These are phyloP conservation scores for Sphaeramia orbicularis DNA, from an alignment of 2,797 vertebrate genomes.

Conservation along the genomic window DNA sequence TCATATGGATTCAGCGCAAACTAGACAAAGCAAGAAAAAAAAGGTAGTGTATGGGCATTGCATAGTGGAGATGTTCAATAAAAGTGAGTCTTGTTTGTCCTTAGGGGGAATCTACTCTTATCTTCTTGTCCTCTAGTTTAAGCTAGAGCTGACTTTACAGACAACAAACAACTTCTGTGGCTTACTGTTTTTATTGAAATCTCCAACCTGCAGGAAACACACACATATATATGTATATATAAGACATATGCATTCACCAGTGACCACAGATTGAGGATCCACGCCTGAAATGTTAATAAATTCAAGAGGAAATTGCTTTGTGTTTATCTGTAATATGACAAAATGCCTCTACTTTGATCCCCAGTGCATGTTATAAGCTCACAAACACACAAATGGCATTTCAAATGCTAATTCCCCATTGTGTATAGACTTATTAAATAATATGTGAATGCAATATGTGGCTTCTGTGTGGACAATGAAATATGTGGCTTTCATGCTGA, in stretches of 20 bases:
- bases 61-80: conserved; percentile 53
- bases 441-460: conserved; percentile 58
- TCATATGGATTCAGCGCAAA: conserved; percentile 56
- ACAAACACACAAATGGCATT: conserved; percentile 74
- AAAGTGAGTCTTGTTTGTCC: conserved; percentile 62
- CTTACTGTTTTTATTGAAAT: conserved; percentile 72
- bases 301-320: conserved; percentile 75
- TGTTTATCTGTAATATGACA: conserved; percentile 78
- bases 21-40: conserved; percentile 46
- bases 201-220: conserved; percentile 44
- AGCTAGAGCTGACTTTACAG: conserved; percentile 63
- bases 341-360: conserved; percentile 74
- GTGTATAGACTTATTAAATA: conserved; percentile 70
- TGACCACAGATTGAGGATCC: conserved; percentile 34
- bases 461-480: conserved; percentile 60
- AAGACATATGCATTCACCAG: background rate
- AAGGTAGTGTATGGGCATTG: conserved; percentile 54
- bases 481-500: conserved; percentile 38
- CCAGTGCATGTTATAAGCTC: conserved; percentile 56
- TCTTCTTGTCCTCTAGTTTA: conserved; percentile 43
- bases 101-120: conserved; percentile 27
- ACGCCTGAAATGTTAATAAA: conserved; percentile 78
- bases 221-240: no score
- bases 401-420: conserved; percentile 75
- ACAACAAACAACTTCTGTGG: conserved; percentile 54